A percentile compares a stretch with the other conserved stretches of the same genome.
phyloP scores from a whole-genome alignment of 2,888 invertebrate genomes.

The Ctenicera cuprea region DNA sequence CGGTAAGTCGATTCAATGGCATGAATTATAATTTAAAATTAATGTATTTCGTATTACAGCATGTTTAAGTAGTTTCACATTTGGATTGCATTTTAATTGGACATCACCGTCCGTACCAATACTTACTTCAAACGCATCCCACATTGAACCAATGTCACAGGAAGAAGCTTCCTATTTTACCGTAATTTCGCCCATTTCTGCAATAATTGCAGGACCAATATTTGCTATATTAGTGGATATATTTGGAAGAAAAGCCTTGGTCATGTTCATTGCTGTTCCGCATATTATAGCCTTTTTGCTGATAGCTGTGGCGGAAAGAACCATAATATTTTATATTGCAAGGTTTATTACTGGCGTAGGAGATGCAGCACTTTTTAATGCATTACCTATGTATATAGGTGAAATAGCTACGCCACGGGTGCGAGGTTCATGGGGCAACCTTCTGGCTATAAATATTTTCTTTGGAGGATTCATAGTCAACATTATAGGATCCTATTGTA shows the following conservation, averaged over 20 bases:
- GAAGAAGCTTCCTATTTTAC: constrained; percentile 66
- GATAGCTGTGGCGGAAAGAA: constrained; percentile 50
- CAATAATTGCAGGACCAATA: constrained; percentile 58
- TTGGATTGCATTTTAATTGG: constrained; percentile 53
- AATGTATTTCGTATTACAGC: constrained; percentile 51
- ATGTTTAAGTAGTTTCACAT: constrained; percentile 54
- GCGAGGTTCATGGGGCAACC: constrained; percentile 63
- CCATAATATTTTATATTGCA: constrained; percentile 43
- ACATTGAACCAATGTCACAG: constrained; percentile 24
- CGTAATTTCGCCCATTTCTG: constrained; percentile 63
- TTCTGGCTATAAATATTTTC: constrained; percentile 58
- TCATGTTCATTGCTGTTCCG: constrained; percentile 63
- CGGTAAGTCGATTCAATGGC: constrained; percentile 43
- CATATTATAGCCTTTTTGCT: constrained; percentile 62
- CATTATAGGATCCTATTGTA: constrained; percentile 74
- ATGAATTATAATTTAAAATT: background rate
- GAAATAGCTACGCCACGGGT: constrained; percentile 63
- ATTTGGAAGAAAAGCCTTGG: constrained; percentile 63
- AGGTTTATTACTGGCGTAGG: constrained; percentile 54
- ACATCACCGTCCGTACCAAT: constrained; percentile 55
- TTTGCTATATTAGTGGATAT: constrained; percentile 61
- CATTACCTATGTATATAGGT: constrained; percentile 58
- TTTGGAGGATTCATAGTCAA: constrained; percentile 63
- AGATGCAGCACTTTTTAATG: constrained; percentile 56
- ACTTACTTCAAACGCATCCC: constrained; percentile 41